These are phyloP conservation scores for Octonoba sinensis DNA, from an alignment of 2,888 invertebrate species.

Conservation along the genomic window DNA sequence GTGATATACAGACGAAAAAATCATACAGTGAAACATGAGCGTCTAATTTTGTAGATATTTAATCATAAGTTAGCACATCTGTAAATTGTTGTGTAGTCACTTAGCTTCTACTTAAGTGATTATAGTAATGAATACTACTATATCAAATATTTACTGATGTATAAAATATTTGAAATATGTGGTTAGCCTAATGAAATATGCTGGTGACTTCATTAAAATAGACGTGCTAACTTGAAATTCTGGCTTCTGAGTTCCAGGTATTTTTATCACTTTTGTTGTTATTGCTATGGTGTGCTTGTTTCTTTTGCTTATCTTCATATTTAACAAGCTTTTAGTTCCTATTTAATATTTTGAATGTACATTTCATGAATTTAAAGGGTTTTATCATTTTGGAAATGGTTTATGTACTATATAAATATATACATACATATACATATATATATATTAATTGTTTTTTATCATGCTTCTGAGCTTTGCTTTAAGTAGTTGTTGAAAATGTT, in stretches of 20 bases:
- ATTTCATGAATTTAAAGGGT: conserved; percentile 25
- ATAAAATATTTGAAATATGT: too few species aligned
- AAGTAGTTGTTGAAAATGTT: conserved; percentile 32
- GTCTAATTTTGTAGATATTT: too few species aligned
- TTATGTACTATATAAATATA: conserved; percentile 37
- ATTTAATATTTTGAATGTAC: conserved; percentile 40
- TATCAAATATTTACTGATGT: too few species aligned
- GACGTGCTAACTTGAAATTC: background rate
- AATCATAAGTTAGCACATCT: too few species aligned
- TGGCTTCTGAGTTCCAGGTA: conserved; percentile 9
- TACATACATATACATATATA: conserved; percentile 6
- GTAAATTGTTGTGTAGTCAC: too few species aligned
- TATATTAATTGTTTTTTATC: conserved; percentile 11
- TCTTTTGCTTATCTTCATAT: conserved; percentile 43
- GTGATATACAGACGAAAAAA: too few species aligned
- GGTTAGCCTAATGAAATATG: background rate
- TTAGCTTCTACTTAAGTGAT: too few species aligned
- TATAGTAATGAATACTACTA: too few species aligned
- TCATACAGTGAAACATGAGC: too few species aligned
- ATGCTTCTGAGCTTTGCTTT: conserved; percentile 54
- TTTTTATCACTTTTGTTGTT: conserved; percentile 17
- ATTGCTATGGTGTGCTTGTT: conserved; percentile 33
- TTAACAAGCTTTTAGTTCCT: conserved; percentile 57
- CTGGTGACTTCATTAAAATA: conserved; percentile 11
- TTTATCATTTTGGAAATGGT: conserved; percentile 50